Evolutionary conservation across 2,888 invertebrate species (phyloP).

Genomic region (Parascotia fuliginaria): DNA sequence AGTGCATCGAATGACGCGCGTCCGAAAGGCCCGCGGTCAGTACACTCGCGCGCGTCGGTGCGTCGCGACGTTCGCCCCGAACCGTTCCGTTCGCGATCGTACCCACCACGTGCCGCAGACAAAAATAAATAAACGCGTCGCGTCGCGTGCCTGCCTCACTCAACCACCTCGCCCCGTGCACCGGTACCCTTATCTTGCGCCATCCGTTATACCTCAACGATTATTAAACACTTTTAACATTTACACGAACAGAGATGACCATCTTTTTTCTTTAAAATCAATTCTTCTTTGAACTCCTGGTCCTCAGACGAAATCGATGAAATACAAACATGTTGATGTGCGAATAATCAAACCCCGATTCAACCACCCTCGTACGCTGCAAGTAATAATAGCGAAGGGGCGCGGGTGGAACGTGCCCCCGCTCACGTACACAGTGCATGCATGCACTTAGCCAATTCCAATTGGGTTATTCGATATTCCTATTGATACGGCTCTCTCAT

Average conservation of each 20-base stretch:
- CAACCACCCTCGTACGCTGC: slow-evolving; percentile 64
- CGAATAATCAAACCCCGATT: slow-evolving; percentile 77
- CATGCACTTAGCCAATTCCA: slow-evolving; percentile 53
- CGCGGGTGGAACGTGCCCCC: slow-evolving; percentile 61
- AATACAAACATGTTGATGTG: slow-evolving; percentile 80
- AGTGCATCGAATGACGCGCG: slow-evolving; percentile 66
- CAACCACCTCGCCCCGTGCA: slow-evolving; percentile 13
- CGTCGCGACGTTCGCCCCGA: slow-evolving; percentile 63
- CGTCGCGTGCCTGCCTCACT: slow-evolving; percentile 30
- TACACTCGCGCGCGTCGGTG: slow-evolving; percentile 77
- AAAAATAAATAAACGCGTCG: slow-evolving; percentile 63
- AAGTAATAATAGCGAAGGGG: slow-evolving; percentile 73
- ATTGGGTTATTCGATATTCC: slow-evolving; percentile 50
- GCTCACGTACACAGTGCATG: slow-evolving; percentile 62
- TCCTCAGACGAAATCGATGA: slow-evolving; percentile 72
- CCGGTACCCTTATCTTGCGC: slow-evolving; percentile 33
- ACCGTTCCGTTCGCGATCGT: slow-evolving; percentile 49
- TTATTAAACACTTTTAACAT: slow-evolving; percentile 9
- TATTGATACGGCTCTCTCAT: slow-evolving; percentile 29
- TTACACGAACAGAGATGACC: not conserved
- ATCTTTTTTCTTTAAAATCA: slow-evolving; percentile 6
- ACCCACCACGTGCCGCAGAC: slow-evolving; percentile 65
- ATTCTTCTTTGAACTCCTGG: slow-evolving; percentile 34
- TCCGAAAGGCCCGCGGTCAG: slow-evolving; percentile 76
- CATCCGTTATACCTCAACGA: slow-evolving; percentile 17